Percentiles rank a stretch among this genome's conserved stretches.
Conservation (phyloP, 2,113 vertebrate genomes). For the Protobothrops mucrosquamatus region DNA sequence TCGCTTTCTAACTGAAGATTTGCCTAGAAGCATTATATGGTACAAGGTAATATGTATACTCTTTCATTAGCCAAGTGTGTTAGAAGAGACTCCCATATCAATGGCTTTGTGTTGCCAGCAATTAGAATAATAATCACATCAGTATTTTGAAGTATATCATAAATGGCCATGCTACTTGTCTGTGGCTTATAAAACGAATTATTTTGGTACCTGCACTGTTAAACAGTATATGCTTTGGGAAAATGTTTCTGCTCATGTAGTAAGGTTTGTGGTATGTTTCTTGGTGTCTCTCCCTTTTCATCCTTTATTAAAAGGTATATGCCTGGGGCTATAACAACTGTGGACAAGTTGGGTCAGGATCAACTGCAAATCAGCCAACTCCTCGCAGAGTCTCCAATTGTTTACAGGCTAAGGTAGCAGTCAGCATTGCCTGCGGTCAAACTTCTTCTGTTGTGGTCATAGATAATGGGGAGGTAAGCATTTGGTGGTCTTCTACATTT, state of each 20-base stretch:
- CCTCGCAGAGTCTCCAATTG: slow-evolving; percentile 87
- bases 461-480: slow-evolving; percentile 91
- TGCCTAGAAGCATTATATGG: not conserved
- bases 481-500: not conserved
- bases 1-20: not conserved
- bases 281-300: not conserved
- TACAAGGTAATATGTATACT: not conserved
- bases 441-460: slow-evolving; percentile 90
- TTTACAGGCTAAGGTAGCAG: slow-evolving; percentile 84
- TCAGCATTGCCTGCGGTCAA: slow-evolving; percentile 89
- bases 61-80: not conserved
- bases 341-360: slow-evolving; percentile 95
- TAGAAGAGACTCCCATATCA: not conserved
- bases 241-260: not conserved
- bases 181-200: not conserved
- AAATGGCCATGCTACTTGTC: not conserved
- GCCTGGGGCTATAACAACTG: slow-evolving; percentile 99
- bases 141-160: not conserved
- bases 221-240: not conserved
- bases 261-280: not conserved
- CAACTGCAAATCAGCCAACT: slow-evolving; percentile 91
- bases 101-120: not conserved
- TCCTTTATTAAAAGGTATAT: slow-evolving; percentile 76
- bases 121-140: not conserved
- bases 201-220: not conserved